Conservation (phyloP, 2,797 vertebrate genomes). For the Scleropages formosus region DNA sequence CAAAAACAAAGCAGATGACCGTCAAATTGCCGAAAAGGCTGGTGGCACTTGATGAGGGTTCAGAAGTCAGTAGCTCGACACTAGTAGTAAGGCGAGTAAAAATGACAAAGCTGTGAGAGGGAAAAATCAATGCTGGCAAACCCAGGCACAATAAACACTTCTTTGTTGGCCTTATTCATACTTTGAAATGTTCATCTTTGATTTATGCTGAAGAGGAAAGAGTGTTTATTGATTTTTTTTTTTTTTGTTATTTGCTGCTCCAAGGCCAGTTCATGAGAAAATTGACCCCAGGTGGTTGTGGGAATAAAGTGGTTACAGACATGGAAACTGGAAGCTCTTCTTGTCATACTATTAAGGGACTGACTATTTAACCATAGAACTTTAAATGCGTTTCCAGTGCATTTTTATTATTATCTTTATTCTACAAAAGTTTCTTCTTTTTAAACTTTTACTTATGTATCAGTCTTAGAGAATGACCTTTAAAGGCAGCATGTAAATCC, state of each 20-base stretch:
- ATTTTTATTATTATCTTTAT: no score
- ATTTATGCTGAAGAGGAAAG: constrained; percentile 4
- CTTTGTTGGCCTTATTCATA: constrained; percentile 10
- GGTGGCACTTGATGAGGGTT: no score
- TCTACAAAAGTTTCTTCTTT: no score
- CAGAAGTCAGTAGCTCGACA: no score
- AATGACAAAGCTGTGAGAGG: constrained; percentile 8
- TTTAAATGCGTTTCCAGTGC: background rate
- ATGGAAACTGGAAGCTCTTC: background rate
- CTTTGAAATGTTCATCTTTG: background rate
- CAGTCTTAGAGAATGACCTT: no score
- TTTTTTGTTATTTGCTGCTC: constrained; percentile 8
- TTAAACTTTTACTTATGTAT: no score
- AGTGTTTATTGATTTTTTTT: constrained; percentile 26
- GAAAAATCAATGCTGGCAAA: constrained; percentile 12
- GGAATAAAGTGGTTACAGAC: background rate
- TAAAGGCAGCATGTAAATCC: no score
- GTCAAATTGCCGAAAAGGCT: no score
- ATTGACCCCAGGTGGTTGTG: constrained; percentile 9
- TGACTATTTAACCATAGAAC: background rate
- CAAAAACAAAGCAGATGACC: no score
- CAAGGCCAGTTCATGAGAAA: constrained; percentile 17
- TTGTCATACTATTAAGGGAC: background rate
- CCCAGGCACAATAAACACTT: constrained; percentile 13
- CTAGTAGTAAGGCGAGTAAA: background rate